Percentiles rank a stretch among this genome's conserved stretches.
These are phyloP conservation scores for Polypedilum pembai DNA, from an alignment of 1,140 invertebrate genomes.

Conservation along the genomic window DNA sequence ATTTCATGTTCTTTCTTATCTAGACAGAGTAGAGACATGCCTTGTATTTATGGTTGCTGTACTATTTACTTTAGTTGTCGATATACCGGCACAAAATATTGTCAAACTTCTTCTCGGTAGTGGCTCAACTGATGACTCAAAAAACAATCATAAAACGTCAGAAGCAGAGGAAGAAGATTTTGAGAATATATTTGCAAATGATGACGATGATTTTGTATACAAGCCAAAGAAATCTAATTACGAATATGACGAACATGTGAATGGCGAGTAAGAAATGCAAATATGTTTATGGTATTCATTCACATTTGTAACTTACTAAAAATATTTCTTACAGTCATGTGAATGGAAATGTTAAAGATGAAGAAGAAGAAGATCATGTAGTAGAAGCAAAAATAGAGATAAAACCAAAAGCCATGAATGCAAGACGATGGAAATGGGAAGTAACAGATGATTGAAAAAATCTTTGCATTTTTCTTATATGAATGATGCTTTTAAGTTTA, in stretches of 20 bases:
- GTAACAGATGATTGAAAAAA: background rate
- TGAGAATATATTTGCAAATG: background rate
- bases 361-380: background rate
- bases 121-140: background rate
- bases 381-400: background rate
- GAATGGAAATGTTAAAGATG: slow-evolving; percentile 4
- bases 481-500: no score
- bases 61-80: slow-evolving; percentile 47
- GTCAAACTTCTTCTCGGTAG: slow-evolving; percentile 42
- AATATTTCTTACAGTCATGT: background rate
- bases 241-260: background rate
- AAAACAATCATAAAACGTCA: background rate
- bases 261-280: background rate
- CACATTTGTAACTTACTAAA: background rate
- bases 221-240: background rate
- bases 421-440: slow-evolving; percentile 25
- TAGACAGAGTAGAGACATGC: slow-evolving; percentile 41
- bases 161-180: background rate
- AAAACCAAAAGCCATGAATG: background rate
- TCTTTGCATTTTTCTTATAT: no score
- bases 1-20: slow-evolving; percentile 39
- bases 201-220: background rate
- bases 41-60: slow-evolving; percentile 41
- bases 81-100: slow-evolving; percentile 50
- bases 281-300: background rate